Evolutionary conservation across 2,113 vertebrate genomes (phyloP).

Genomic region (Antennarius striatus): DNA sequence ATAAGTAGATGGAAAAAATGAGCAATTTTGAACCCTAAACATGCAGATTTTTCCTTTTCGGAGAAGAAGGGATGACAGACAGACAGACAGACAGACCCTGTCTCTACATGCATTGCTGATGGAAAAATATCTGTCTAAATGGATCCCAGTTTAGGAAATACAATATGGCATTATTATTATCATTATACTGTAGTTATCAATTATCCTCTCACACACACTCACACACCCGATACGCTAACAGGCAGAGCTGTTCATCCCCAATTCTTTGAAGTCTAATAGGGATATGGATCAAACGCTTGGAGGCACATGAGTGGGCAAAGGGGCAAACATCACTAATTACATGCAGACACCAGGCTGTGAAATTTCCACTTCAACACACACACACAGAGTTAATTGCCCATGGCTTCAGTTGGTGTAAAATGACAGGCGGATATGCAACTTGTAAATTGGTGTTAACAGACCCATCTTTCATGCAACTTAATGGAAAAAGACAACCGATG

Average conservation of each 20-base stretch:
- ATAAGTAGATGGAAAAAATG: too few relatives aligned
- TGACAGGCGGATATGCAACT: constrained; percentile 36
- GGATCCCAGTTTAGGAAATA: constrained; percentile 71
- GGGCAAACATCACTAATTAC: constrained; percentile 11
- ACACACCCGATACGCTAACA: constrained; percentile 13
- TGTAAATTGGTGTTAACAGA: constrained; percentile 41
- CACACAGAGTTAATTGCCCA: neutral
- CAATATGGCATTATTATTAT: constrained; percentile 69
- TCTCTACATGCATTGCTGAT: constrained; percentile 70
- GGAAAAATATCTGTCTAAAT: constrained; percentile 75
- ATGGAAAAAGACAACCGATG: constrained; percentile 47
- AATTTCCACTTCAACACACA: constrained; percentile 8
- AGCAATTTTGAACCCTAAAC: neutral
- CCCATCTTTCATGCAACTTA: constrained; percentile 25
- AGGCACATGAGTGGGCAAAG: neutral
- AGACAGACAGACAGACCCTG: constrained; percentile 43
- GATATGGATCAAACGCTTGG: neutral
- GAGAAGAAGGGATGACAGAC: constrained; percentile 27
- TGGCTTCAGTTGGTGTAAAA: constrained; percentile 11
- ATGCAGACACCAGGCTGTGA: neutral
- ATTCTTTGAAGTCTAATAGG: neutral
- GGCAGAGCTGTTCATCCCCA: neutral
- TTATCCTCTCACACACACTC: constrained; percentile 40
- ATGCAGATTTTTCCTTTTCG: constrained; percentile 23
- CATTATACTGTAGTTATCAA: constrained; percentile 63